Evolutionary conservation across 2,113 vertebrate species (phyloP), one percentile per base, ranked within the genome.

Genomic region (Takifugu bimaculatus): DNA sequence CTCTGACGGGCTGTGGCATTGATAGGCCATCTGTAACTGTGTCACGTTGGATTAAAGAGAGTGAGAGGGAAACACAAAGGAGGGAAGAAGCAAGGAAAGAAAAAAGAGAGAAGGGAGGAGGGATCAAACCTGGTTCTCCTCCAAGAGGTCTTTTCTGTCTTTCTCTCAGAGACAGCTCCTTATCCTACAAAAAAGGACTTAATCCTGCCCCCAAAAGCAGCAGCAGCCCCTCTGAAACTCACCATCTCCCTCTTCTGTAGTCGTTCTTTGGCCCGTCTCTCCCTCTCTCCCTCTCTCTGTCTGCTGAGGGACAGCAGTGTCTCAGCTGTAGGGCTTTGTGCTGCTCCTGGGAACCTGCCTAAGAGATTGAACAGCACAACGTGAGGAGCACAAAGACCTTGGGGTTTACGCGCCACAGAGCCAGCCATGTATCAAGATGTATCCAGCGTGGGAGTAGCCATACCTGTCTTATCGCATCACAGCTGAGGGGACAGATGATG

Each of bases 11-110:
- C 87, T 88, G 87, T 77, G 90, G 90, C 90, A 91, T 85, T 89
- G 89, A 92, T 90, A 91, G 88, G 88, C 90, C 91, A 93, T 93
- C 90, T 90, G 89, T 86, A 90, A 93, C 89, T 92, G 89, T 92
- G 92, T 91, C 90, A 91, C 85, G 87, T 91, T 92, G 86, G 88
- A 91, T 91, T 91, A 91, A 88, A 92, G 87, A 83, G 78, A 84
- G 59, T 4, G 65, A 74, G 54, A 68, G 74, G 59, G 68, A 66
- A 84, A 81, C 82, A 90, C 84, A 92, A 93, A 87, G 81, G 79
- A 86, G 68, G 77, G 84, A 74, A 82, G 81, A 85, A 82, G 65
- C 75, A 74, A 69, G 83, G 69, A 84, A 52, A 65, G 66, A 67
- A 77, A 78, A 80, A 50, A 54, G 72, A 82, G 42, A 27, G 59